phyloP scores from a whole-genome alignment of 2,888 invertebrate species.

The Oasisia sp. region DNA sequence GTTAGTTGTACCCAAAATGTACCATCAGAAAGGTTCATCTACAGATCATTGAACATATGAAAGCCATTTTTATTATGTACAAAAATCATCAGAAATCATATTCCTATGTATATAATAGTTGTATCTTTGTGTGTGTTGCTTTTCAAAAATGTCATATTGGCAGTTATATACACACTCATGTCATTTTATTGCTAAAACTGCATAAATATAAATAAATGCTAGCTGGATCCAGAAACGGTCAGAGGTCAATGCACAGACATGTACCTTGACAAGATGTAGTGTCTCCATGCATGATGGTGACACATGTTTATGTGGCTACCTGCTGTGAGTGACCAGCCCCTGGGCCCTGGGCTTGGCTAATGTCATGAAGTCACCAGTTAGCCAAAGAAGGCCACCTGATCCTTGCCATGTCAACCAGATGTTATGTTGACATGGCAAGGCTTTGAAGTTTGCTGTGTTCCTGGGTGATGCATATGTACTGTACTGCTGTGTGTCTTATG shows the following conservation, averaged over 20 bases:
- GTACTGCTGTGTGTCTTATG: too few species aligned
- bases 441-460: not conserved
- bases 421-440: too few species aligned
- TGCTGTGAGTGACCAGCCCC: not conserved
- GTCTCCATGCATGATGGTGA: not conserved
- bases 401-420: too few species aligned
- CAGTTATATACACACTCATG: too few species aligned
- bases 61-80: too few species aligned
- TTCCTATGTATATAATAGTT: not conserved
- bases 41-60: not conserved
- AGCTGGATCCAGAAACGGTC: too few species aligned
- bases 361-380: not conserved
- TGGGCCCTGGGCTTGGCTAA: conserved; percentile 10
- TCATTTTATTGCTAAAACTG: too few species aligned
- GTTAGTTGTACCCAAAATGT: not conserved
- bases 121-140: too few species aligned
- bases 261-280: not conserved
- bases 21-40: not conserved
- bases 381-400: not conserved
- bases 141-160: too few species aligned
- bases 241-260: not conserved
- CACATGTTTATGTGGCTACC: not conserved
- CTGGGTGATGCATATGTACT: not conserved
- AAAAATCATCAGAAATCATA: not conserved
- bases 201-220: too few species aligned